Base-by-base conservation (phyloP, 2,888 invertebrate species). In the Yponomeuta cagnagella region DNA sequence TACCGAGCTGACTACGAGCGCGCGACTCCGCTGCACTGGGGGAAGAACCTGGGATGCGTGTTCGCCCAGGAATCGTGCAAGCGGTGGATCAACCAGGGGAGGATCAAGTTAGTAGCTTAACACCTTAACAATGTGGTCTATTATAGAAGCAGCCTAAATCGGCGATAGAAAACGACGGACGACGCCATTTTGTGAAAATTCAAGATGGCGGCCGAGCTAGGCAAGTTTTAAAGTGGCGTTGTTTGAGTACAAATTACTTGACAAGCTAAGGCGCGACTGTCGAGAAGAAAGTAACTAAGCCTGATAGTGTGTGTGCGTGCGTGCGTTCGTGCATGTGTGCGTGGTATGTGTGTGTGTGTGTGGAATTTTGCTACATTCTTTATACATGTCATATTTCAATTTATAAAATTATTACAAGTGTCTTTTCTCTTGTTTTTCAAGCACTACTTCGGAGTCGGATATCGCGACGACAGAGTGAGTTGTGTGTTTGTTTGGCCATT, bases 51-150 rank as follows among this genome's bases (percentile, higher is more conserved):
- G 10, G 99, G 99, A 67, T 99, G 99, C 88, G 94, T 95, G 79
- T 99, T 99, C 89, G 98, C 96, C 0, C 96, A 95, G 94, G 95
- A 95, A 75, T 98, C 98, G 76, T 99, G 99, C 92, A 98, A 98
- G 85, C 96, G 98, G 73, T 99, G 99, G 99, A 98, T 99, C 78
- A 95, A 96, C 75, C 84, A 93, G 33, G 96, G 96, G 84, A 94
- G 95, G 76, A 92, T 93, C 70, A 95, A 94, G 96, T 95, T 80
- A 80, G 80, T 23, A 52, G 4, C 52, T 58, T 15, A 12, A 12
- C 15, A 15, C 52, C 15, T 58, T 12, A 15, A 12, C 5, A 15
- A 58, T 37, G 5, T 4, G 37, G 5, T 37, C 37, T 37, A 37
- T 4, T 37, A 4, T 37, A 37, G 4, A 37, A 5, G 5, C 37